Conservation (phyloP, 2,888 invertebrate genomes). For the Catocala nupta region DNA sequence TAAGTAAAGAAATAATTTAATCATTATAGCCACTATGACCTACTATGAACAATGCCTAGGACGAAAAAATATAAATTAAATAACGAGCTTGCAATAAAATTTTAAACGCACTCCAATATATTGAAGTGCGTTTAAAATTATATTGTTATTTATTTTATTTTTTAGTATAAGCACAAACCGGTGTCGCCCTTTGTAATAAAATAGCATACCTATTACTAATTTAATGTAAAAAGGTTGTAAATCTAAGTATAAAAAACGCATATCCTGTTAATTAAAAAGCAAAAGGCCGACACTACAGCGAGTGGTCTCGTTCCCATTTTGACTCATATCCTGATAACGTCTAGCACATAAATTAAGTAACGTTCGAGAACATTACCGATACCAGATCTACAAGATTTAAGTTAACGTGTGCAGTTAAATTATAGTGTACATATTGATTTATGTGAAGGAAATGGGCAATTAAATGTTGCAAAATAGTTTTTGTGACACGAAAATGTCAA, state of each 20-base stretch:
- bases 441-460: conserved; percentile 32
- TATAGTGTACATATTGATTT: conserved; percentile 24
- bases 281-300: neutral
- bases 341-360: neutral
- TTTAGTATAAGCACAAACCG: too few relatives aligned
- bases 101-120: too few relatives aligned
- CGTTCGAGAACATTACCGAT: conserved; percentile 1
- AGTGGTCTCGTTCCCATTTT: conserved; percentile 3
- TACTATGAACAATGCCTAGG: too few relatives aligned
- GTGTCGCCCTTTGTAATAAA: too few relatives aligned
- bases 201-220: neutral
- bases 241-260: neutral
- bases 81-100: too few relatives aligned
- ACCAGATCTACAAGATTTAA: conserved; percentile 12
- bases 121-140: too few relatives aligned
- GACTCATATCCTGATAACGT: conserved; percentile 6
- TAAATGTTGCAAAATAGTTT: conserved; percentile 12
- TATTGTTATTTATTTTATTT: too few relatives aligned
- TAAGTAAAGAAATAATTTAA: too few relatives aligned
- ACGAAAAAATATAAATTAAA: too few relatives aligned
- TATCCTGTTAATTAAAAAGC: conserved; percentile 7
- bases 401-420: conserved; percentile 3
- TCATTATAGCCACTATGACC: too few relatives aligned
- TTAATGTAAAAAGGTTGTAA: neutral
- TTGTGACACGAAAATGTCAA: too few relatives aligned